These are phyloP conservation scores for Sarcophaga subvicina DNA, from an alignment of 2,888 invertebrate species.

Conservation along the genomic window DNA sequence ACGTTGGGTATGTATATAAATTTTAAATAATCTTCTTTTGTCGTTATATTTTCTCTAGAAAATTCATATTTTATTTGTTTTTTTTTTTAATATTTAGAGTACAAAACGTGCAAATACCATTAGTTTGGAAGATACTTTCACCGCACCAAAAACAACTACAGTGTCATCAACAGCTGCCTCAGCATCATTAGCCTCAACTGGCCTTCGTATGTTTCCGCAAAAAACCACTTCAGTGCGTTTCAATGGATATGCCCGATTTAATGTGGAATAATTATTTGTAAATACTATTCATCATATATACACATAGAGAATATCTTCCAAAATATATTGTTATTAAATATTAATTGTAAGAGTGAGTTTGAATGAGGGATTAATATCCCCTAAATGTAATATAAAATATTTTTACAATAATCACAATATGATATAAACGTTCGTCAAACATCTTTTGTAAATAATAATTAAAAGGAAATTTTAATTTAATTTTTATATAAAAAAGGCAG, in stretches of 20 bases:
- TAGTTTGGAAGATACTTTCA: conserved; percentile 76
- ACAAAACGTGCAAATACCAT: conserved; percentile 78
- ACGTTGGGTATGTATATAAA: conserved; percentile 74
- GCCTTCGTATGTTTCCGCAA: conserved; percentile 52
- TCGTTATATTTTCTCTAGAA: not conserved
- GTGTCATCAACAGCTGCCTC: conserved; percentile 39
- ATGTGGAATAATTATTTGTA: conserved; percentile 51
- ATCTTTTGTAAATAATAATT: not conserved
- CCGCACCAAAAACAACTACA: conserved; percentile 63
- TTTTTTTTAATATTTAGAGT: conserved; percentile 71
- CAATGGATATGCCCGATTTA: conserved; percentile 59
- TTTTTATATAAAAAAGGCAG: too few relatives aligned
- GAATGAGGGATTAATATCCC: not conserved
- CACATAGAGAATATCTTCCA: conserved; percentile 48
- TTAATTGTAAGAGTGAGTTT: not conserved
- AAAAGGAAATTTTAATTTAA: too few relatives aligned
- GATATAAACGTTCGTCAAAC: not conserved
- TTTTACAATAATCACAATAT: not conserved
- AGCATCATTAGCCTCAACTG: conserved; percentile 48
- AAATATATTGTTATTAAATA: conserved; percentile 29
- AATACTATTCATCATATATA: not conserved
- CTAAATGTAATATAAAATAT: not conserved
- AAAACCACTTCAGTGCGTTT: conserved; percentile 52
- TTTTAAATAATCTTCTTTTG: conserved; percentile 1
- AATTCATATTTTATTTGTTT: not conserved